phyloP scores from a whole-genome alignment of 2,888 invertebrate genomes.

The Choristoneura rosaceana region DNA sequence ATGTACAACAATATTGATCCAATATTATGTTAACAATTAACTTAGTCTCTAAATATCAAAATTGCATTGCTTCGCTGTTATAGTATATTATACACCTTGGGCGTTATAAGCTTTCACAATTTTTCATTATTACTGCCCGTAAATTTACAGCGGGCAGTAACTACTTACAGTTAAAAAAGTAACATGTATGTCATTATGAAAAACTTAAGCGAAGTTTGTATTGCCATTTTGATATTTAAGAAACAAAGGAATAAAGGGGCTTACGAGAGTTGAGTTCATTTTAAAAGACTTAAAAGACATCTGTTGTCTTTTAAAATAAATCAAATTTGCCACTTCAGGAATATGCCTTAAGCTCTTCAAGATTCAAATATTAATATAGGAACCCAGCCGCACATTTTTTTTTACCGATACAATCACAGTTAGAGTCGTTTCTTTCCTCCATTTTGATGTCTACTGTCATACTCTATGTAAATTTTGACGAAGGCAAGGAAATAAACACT shows the following conservation, averaged over 20 bases:
- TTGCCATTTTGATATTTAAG: constrained; percentile 4
- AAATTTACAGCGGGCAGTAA: too few relatives aligned
- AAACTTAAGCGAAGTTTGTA: background rate
- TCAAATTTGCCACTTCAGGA: background rate
- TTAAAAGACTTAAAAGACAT: background rate
- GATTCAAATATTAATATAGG: background rate
- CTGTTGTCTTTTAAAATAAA: background rate
- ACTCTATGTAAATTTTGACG: too few relatives aligned
- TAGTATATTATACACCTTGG: too few relatives aligned
- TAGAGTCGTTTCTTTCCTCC: too few relatives aligned
- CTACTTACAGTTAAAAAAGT: too few relatives aligned
- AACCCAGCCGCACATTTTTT: background rate
- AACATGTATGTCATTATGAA: too few relatives aligned
- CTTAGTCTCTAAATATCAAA: background rate
- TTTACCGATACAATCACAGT: too few relatives aligned
- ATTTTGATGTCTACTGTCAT: too few relatives aligned
- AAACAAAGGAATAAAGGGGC: background rate
- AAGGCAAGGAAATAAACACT: too few relatives aligned
- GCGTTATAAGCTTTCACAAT: too few relatives aligned
- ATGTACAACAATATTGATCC: constrained; percentile 30
- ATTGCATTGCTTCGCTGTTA: background rate
- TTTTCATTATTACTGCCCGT: too few relatives aligned
- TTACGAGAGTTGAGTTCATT: background rate
- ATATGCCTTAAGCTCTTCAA: background rate
- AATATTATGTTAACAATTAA: constrained; percentile 13